Evolutionary conservation across 1,140 invertebrate species (phyloP).

Genomic region (Zaprionus inermis): DNA sequence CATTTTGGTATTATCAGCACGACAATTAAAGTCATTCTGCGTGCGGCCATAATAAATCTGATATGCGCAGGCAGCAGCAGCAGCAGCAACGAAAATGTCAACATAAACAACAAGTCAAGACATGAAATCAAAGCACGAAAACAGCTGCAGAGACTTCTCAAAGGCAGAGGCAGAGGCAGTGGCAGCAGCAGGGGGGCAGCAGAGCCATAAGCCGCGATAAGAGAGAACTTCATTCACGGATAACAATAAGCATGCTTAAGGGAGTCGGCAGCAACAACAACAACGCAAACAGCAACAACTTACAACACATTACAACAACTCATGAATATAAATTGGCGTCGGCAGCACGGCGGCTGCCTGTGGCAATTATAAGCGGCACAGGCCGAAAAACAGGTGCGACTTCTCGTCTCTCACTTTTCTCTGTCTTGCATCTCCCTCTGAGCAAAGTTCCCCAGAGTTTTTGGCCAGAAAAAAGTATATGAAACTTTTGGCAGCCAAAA

Average conservation of each 20-base stretch:
- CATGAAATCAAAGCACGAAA: slow-evolving; percentile 61
- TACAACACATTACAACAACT: slow-evolving; percentile 69
- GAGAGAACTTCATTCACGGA: slow-evolving; percentile 79
- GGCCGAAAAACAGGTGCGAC: slow-evolving; percentile 15
- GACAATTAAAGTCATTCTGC: slow-evolving; percentile 69
- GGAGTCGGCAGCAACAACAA: slow-evolving; percentile 47
- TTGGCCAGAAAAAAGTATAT: not conserved
- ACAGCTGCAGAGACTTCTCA: slow-evolving; percentile 41
- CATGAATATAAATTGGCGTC: slow-evolving; percentile 80
- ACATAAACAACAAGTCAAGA: slow-evolving; percentile 48
- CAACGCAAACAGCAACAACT: slow-evolving; percentile 59
- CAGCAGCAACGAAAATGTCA: slow-evolving; percentile 14
- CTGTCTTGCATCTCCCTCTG: not conserved
- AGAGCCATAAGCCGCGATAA: slow-evolving; percentile 61
- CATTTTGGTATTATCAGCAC: slow-evolving; percentile 36
- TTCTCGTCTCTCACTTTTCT: not conserved
- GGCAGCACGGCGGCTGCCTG: slow-evolving; percentile 60
- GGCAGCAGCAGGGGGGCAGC: not conserved
- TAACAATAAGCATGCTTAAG: slow-evolving; percentile 81
- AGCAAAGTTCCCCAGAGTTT: slow-evolving; percentile 2
- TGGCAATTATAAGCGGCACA: slow-evolving; percentile 68
- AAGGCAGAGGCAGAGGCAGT: not conserved
- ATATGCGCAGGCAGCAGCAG: slow-evolving; percentile 47
- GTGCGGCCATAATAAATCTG: slow-evolving; percentile 62
- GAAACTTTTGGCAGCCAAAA: slow-evolving; percentile 19